A percentile compares a stretch with the other conserved stretches of the same genome.
Conservation (phyloP, 2,797 vertebrate species). For the Agapornis canus region DNA sequence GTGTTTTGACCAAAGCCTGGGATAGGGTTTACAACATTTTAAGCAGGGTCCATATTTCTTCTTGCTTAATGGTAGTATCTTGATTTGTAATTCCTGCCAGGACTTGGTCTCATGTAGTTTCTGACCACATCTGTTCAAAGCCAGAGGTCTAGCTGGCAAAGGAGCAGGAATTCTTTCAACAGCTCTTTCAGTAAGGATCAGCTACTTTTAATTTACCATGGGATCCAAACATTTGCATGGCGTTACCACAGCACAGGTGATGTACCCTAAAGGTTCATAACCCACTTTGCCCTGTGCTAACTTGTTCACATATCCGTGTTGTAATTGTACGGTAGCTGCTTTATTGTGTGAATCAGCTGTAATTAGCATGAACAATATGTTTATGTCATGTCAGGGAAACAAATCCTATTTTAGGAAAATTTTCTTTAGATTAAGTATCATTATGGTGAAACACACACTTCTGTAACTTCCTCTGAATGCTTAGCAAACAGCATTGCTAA, state of each 20-base stretch:
- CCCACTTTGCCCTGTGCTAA: neutral
- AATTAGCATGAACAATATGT: neutral
- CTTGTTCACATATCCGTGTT: neutral
- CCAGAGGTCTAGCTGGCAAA: constrained; percentile 24
- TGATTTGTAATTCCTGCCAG: constrained; percentile 4
- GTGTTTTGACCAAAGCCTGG: neutral
- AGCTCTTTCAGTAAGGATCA: constrained; percentile 41
- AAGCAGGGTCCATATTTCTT: neutral
- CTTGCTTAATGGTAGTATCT: neutral
- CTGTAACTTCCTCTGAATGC: neutral
- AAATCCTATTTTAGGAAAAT: neutral
- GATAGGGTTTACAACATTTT: neutral
- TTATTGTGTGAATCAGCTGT: constrained; percentile 8
- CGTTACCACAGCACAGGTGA: constrained; percentile 1
- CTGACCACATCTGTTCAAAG: constrained; percentile 42
- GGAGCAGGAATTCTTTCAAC: constrained; percentile 35
- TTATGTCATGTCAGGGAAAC: neutral
- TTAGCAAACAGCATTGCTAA: constrained; percentile 46
- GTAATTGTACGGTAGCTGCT: neutral
- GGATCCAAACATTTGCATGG: neutral
- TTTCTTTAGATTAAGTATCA: neutral
- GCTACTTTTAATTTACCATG: constrained; percentile 34
- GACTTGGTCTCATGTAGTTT: neutral
- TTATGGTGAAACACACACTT: neutral
- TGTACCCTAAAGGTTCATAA: constrained; percentile 25